A percentile compares a stretch with the other conserved stretches of the same genome.
Conservation (phyloP, 2,888 invertebrate genomes). For the Eulithis testata region DNA sequence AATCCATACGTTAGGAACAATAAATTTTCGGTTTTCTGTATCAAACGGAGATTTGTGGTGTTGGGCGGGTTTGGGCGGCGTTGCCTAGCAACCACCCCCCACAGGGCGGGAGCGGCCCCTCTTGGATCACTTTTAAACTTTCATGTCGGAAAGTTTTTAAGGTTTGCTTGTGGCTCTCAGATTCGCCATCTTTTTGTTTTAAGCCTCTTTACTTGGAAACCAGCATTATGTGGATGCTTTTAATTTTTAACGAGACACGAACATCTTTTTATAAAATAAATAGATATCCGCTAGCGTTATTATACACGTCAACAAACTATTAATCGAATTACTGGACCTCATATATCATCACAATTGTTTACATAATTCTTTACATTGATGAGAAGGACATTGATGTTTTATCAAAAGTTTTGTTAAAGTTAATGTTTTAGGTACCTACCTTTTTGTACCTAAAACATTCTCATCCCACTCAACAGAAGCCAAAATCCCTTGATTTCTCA, state of each 20-base stretch:
- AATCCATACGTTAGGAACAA: constrained; percentile 69
- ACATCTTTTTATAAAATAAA: constrained; percentile 19
- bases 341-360: no score
- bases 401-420: no score
- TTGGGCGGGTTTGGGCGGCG: constrained; percentile 70
- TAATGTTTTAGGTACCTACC: no score
- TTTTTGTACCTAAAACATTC: neutral
- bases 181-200: constrained; percentile 77
- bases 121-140: constrained; percentile 83
- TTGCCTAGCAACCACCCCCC: constrained; percentile 71
- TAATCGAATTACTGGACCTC: neutral
- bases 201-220: constrained; percentile 65
- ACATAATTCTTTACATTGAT: no score
- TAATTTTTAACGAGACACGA: constrained; percentile 36
- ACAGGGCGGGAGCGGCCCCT: constrained; percentile 49
- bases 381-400: no score
- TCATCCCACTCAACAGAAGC: constrained; percentile 7
- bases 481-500: constrained; percentile 16
- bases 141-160: constrained; percentile 83
- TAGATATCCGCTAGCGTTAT: neutral
- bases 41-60: constrained; percentile 79
- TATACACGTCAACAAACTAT: neutral
- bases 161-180: constrained; percentile 80
- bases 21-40: constrained; percentile 74
- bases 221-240: constrained; percentile 46